A percentile compares a stretch with the other conserved stretches of the same genome.
These are phyloP conservation scores for Silurus meridionalis DNA, from an alignment of 2,113 vertebrate genomes.

Conservation along the genomic window DNA sequence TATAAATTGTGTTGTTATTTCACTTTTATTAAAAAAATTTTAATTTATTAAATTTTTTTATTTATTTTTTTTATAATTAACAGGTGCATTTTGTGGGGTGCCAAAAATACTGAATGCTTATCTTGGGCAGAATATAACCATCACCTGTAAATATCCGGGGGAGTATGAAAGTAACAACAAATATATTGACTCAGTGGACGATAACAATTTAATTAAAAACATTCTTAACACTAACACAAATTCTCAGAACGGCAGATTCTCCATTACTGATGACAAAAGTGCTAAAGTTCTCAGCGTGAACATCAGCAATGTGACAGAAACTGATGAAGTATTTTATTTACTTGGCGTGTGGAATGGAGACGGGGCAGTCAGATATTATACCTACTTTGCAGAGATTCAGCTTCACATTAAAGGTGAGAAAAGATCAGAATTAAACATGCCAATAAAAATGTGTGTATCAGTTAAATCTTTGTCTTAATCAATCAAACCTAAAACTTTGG, in stretches of 20 bases:
- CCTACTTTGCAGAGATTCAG: constrained; percentile 8
- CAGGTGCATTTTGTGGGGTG: constrained; percentile 27
- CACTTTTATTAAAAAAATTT: background rate
- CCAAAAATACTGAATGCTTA: background rate
- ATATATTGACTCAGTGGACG: background rate
- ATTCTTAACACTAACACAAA: background rate
- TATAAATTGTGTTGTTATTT: background rate
- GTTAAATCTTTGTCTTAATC: background rate
- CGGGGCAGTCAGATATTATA: background rate
- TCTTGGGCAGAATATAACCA: background rate
- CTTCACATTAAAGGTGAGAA: background rate
- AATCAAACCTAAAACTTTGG: too few species aligned
- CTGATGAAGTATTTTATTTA: constrained; percentile 20
- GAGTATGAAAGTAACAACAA: background rate
- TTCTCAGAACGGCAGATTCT: background rate
- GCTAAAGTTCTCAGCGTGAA: background rate
- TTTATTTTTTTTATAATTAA: background rate
- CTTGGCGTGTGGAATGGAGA: background rate
- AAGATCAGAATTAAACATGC: background rate
- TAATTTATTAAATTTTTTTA: too few species aligned
- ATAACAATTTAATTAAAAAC: background rate
- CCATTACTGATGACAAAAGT: background rate
- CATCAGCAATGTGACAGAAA: constrained; percentile 7
- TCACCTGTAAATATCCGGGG: constrained; percentile 15
- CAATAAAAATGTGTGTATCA: background rate